Percentiles rank a stretch among this genome's conserved stretches.
Evolutionary conservation across 2,797 vertebrate genomes (phyloP).

Genomic region (Pseudomugil gertrudae): DNA sequence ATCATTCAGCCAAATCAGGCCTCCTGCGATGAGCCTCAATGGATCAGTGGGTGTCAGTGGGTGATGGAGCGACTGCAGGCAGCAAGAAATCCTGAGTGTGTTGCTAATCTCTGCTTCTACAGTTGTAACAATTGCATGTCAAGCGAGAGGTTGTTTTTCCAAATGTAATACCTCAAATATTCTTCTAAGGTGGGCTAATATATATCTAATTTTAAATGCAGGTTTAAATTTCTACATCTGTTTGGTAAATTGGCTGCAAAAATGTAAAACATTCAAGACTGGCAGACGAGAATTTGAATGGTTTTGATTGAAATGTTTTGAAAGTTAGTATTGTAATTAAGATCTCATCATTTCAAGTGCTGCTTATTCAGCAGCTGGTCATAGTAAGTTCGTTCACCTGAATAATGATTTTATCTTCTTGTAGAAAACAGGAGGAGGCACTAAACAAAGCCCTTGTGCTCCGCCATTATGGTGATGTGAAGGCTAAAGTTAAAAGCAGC

Average conservation of each 20-base stretch:
- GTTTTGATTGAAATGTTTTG: slow-evolving; percentile 5
- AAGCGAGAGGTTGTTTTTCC: not conserved
- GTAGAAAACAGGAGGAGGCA: slow-evolving; percentile 71
- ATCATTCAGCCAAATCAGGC: slow-evolving; percentile 62
- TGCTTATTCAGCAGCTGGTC: not conserved
- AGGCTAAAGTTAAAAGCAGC: slow-evolving; percentile 20
- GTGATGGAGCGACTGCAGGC: slow-evolving; percentile 69
- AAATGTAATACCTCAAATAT: not conserved
- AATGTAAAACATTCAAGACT: not conserved
- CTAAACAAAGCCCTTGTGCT: slow-evolving; percentile 64
- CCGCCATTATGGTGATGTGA: slow-evolving; percentile 70
- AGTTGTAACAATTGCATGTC: not conserved
- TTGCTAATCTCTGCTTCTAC: slow-evolving; percentile 12
- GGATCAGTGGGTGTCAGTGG: slow-evolving; percentile 65
- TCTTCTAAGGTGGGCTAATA: not conserved
- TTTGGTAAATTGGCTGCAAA: not conserved
- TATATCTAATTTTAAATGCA: not conserved
- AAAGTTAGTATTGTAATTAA: not conserved
- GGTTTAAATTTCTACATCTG: not conserved
- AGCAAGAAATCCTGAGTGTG: slow-evolving; percentile 68
- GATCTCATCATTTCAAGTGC: not conserved
- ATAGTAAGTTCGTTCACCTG: too few relatives aligned
- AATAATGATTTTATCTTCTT: not conserved
- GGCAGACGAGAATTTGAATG: not conserved
- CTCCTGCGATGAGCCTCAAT: slow-evolving; percentile 59